phyloP scores from a whole-genome alignment of 2,113 vertebrate species.

The Dasyornis broadbenti region DNA sequence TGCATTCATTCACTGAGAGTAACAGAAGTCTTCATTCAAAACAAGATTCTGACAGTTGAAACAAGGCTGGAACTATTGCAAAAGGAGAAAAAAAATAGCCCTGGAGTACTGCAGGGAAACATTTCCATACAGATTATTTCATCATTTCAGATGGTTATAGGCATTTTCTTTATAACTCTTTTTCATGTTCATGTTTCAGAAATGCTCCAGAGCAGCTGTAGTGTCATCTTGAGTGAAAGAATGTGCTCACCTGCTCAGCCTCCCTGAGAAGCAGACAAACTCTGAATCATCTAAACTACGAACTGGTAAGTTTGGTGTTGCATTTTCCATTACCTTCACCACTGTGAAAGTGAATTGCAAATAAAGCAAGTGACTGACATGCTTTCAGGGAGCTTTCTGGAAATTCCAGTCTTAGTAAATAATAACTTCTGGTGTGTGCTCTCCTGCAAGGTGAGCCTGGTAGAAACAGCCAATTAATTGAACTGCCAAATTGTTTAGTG shows the following conservation, averaged over 20 bases:
- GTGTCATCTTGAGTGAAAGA: neutral
- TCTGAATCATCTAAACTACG: neutral
- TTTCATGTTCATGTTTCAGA: neutral
- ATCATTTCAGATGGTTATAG: neutral
- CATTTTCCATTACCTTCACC: neutral
- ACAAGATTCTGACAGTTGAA: neutral
- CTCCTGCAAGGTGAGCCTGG: neutral
- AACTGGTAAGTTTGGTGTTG: neutral
- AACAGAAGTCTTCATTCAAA: neutral
- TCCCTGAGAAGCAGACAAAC: neutral
- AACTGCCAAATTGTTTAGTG: neutral
- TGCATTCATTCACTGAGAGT: neutral
- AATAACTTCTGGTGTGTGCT: neutral
- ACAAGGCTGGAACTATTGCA: neutral
- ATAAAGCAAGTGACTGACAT: neutral
- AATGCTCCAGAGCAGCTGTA: neutral
- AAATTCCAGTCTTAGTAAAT: neutral
- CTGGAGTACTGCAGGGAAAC: neutral
- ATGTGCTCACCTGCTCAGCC: neutral
- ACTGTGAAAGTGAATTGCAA: neutral
- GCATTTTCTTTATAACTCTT: neutral
- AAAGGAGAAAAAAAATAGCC: neutral
- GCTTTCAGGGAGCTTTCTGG: neutral
- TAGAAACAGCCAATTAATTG: neutral
- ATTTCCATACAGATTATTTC: neutral